These are phyloP conservation scores for Carterocephalus palaemon DNA, from an alignment of 2,888 invertebrate genomes.

Conservation along the genomic window DNA sequence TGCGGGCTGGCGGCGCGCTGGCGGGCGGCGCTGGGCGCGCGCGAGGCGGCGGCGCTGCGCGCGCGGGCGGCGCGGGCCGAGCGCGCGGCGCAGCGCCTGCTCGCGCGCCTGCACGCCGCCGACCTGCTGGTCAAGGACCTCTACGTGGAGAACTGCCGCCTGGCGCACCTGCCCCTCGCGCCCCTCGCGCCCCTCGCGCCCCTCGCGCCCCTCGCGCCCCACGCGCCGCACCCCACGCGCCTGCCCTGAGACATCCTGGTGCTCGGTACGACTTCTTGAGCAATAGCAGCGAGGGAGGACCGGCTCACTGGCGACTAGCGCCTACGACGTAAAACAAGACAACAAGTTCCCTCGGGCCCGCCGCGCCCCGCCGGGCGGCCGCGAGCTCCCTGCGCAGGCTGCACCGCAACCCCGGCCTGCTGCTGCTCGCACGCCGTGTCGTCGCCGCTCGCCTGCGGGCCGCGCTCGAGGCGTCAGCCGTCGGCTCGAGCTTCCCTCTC, in stretches of 20 bases:
- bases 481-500: too few species aligned
- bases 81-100: slow-evolving; percentile 63
- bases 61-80: slow-evolving; percentile 78
- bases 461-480: too few species aligned
- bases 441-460: too few species aligned
- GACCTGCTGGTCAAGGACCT: slow-evolving; percentile 86
- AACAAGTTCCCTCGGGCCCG: background rate
- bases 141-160: slow-evolving; percentile 90
- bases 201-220: slow-evolving; percentile 76
- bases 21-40: slow-evolving; percentile 79
- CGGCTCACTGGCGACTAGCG: background rate
- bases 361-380: background rate
- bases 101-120: slow-evolving; percentile 68
- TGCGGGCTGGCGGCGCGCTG: slow-evolving; percentile 66
- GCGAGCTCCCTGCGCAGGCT: background rate
- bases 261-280: slow-evolving; percentile 1
- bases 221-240: slow-evolving; percentile 76
- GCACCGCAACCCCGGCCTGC: background rate
- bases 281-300: too few species aligned
- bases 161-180: slow-evolving; percentile 74
- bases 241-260: background rate
- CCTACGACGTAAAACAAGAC: background rate
- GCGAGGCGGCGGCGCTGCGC: slow-evolving; percentile 73
- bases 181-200: slow-evolving; percentile 70
- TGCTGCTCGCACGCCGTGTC: too few species aligned